Percentiles rank a stretch among this genome's conserved stretches.
These are phyloP conservation scores for Geopemphigus sp. DNA, from an alignment of 1,140 invertebrate species.

Conservation along the genomic window DNA sequence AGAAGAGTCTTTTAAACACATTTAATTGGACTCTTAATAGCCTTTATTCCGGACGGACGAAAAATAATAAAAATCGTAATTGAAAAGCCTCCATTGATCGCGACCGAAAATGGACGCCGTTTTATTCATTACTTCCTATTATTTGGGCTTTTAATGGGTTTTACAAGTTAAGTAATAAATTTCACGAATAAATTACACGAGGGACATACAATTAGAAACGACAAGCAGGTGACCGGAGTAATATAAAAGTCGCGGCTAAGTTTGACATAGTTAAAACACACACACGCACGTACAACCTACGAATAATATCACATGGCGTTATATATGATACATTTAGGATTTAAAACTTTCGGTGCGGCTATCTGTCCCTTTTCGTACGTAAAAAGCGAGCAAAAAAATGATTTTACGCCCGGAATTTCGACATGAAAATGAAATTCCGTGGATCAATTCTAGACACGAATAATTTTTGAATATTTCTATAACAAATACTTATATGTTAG, in stretches of 20 bases:
- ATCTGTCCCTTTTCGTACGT: not conserved
- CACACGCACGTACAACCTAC: not conserved
- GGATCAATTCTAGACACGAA: not conserved
- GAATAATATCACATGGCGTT: constrained; percentile 17
- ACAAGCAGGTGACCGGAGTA: not conserved
- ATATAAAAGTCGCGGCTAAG: not conserved
- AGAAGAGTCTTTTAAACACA: constrained; percentile 3
- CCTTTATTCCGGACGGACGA: not conserved
- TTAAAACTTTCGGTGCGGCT: not conserved
- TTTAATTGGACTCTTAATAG: constrained; percentile 48
- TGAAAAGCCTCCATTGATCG: constrained; percentile 11
- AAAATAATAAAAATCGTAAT: constrained; percentile 12
- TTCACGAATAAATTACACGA: constrained; percentile 12
- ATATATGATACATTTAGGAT: not conserved
- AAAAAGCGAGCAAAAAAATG: not conserved
- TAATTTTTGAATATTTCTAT: not conserved
- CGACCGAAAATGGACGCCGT: not conserved
- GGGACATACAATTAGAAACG: constrained; percentile 35
- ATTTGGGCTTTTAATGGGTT: constrained; percentile 10
- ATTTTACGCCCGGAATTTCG: not conserved
- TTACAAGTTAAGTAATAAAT: constrained; percentile 20
- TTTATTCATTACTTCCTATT: constrained; percentile 7
- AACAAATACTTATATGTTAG: not conserved
- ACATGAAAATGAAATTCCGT: not conserved
- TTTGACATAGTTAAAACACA: not conserved